Evolutionary conservation across 2,888 invertebrate species (phyloP).

Genomic region (Reticulitermes lucifugus): DNA sequence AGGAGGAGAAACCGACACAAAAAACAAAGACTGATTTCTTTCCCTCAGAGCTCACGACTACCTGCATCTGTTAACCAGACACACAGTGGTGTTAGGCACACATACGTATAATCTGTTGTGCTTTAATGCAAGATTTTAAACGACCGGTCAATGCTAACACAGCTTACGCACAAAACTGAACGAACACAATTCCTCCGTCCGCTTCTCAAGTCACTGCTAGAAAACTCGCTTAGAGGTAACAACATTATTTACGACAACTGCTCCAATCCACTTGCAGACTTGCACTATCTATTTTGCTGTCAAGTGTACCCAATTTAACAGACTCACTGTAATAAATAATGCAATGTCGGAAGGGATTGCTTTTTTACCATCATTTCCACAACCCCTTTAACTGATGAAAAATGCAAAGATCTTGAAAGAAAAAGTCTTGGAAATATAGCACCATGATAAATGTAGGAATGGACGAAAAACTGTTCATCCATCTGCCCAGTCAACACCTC

Average conservation of each 20-base stretch:
- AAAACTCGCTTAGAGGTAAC: not conserved
- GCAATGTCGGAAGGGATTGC: constrained; percentile 25
- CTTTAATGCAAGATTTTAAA: too few species aligned
- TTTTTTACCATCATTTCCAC: not conserved
- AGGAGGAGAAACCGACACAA: too few species aligned
- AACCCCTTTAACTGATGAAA: constrained; percentile 2
- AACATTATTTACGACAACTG: not conserved
- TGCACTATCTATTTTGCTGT: constrained; percentile 2
- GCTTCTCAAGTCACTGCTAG: too few species aligned
- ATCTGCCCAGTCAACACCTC: not conserved
- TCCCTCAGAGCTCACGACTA: too few species aligned
- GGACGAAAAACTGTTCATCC: not conserved
- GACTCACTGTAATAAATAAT: constrained; percentile 14
- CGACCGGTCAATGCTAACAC: too few species aligned
- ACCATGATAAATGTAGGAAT: not conserved
- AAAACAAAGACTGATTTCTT: too few species aligned
- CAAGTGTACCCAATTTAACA: not conserved
- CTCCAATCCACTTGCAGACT: not conserved
- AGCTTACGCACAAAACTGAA: too few species aligned
- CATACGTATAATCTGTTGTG: too few species aligned
- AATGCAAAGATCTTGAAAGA: constrained; percentile 11
- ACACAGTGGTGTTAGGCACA: too few species aligned
- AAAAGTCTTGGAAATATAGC: not conserved
- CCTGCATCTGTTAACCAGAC: too few species aligned
- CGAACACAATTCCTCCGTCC: too few species aligned